Percentiles rank a stretch among this genome's conserved stretches.
Conservation (phyloP, 1,140 invertebrate species). For the Scaptomyza pallida region DNA sequence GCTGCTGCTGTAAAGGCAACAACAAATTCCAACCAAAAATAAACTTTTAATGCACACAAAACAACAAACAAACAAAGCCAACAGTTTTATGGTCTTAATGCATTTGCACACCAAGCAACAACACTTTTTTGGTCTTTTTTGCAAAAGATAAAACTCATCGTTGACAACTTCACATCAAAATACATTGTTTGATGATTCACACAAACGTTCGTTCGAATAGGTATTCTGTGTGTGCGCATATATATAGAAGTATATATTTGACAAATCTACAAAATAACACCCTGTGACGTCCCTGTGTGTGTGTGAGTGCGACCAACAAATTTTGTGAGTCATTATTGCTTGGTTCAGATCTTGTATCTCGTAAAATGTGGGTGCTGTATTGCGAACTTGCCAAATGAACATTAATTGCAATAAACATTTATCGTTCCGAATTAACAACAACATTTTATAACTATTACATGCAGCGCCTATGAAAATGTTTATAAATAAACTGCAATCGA, state of each 20-base stretch:
- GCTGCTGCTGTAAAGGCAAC: slow-evolving; percentile 22
- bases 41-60: slow-evolving; percentile 62
- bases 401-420: slow-evolving; percentile 29
- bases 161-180: slow-evolving; percentile 67
- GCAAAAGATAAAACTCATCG: slow-evolving; percentile 12
- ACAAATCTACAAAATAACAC: slow-evolving; percentile 47
- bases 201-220: slow-evolving; percentile 43
- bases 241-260: slow-evolving; percentile 34
- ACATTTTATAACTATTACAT: slow-evolving; percentile 10
- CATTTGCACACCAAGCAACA: slow-evolving; percentile 29
- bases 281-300: no score
- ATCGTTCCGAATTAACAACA: slow-evolving; percentile 5
- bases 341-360: neutral
- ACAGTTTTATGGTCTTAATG: slow-evolving; percentile 48
- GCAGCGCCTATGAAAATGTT: neutral
- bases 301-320: slow-evolving; percentile 25
- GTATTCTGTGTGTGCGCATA: slow-evolving; percentile 33
- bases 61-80: slow-evolving; percentile 13
- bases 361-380: slow-evolving; percentile 17
- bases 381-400: slow-evolving; percentile 21
- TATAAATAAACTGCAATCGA: neutral
- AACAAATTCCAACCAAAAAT: slow-evolving; percentile 47
- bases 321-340: slow-evolving; percentile 31
- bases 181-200: slow-evolving; percentile 61
- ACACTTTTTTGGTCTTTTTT: slow-evolving; percentile 3